These are phyloP conservation scores for Cercocebus atys DNA, from an alignment of 2,113 vertebrate genomes.

Conservation along the genomic window DNA sequence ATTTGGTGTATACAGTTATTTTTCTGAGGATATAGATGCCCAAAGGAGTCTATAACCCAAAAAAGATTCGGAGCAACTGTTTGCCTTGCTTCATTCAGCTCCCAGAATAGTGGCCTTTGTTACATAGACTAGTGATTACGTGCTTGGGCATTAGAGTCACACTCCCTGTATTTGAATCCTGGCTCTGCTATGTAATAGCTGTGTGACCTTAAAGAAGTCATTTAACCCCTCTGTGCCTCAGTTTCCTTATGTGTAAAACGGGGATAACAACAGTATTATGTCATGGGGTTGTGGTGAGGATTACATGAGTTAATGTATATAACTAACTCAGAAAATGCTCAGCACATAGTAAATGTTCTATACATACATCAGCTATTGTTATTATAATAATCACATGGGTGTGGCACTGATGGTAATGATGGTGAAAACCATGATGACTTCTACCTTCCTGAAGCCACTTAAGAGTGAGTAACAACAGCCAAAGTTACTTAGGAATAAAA, in stretches of 20 bases:
- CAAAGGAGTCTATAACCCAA: background rate
- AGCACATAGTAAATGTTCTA: background rate
- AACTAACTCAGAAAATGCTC: constrained; percentile 31
- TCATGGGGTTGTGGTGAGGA: background rate
- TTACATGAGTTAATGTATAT: background rate
- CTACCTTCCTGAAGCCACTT: background rate
- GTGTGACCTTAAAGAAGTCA: constrained; percentile 20
- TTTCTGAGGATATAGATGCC: constrained; percentile 6
- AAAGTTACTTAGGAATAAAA: too few relatives aligned
- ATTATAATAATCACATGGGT: background rate
- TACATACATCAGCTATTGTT: background rate
- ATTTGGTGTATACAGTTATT: background rate
- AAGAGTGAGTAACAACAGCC: background rate
- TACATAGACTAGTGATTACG: background rate
- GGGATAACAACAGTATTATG: background rate
- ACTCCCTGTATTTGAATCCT: background rate
- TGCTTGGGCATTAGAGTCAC: background rate
- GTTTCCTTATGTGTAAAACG: constrained; percentile 21
- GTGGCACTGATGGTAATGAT: background rate
- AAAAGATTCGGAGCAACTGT: background rate
- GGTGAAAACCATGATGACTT: constrained; percentile 32
- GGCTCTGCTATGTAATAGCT: background rate
- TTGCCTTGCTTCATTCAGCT: background rate
- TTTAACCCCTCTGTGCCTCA: background rate
- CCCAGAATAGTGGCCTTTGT: background rate